Base-by-base conservation (phyloP, 2,113 vertebrate genomes). In the Myrmecophaga tridactyla region DNA sequence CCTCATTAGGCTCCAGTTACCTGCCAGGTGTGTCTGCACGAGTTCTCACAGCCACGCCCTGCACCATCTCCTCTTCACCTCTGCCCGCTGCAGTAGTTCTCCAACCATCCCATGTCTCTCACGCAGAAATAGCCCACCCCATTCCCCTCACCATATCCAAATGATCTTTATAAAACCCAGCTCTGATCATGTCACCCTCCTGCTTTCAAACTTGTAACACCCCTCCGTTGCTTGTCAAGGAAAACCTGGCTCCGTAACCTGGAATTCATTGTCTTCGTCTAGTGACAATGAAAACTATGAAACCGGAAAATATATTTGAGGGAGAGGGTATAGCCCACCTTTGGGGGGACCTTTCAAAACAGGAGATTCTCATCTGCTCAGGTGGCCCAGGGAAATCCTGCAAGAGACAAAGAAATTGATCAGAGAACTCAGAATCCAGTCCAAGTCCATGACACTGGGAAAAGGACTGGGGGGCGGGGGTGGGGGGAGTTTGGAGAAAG, bases 401-500 rank as follows among this genome's bases (percentile, higher is more conserved):
- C 15, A 46, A 56, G 36, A 96, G 65, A 31, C 7, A 23, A n/a
- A 85, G 58, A 63, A 60, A 78, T 51, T 25, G 51, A 60, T 18
- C 8, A 70, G 70, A 78, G 78, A 82, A 21, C 53, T 41, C 25
- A 34, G 73, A 77, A 34, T 36, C 60, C 10, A 17, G 75, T 65
- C 43, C 21, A 20, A 17, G 25, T 8, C 8, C 3, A 3, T 3
- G 51, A 77, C 7, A 7, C 43, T 15, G 31, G 62, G 39, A 20
- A 70, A 63, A 21, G 7, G 36, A 39, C 20, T 43, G 58, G 4
- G 7, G 31, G 2, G 12, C 0, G 31, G 29, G 1, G 10, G 4
- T 0, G 31, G 29, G n/a, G 1, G 10, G 4, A 0, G 4, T 7
- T 1, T 8, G 31, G 41, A 23, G 62, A 60, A 73, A 7, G 20